Evolutionary conservation across 2,888 invertebrate species (phyloP).

Genomic region (Sphecodes monilicornis): DNA sequence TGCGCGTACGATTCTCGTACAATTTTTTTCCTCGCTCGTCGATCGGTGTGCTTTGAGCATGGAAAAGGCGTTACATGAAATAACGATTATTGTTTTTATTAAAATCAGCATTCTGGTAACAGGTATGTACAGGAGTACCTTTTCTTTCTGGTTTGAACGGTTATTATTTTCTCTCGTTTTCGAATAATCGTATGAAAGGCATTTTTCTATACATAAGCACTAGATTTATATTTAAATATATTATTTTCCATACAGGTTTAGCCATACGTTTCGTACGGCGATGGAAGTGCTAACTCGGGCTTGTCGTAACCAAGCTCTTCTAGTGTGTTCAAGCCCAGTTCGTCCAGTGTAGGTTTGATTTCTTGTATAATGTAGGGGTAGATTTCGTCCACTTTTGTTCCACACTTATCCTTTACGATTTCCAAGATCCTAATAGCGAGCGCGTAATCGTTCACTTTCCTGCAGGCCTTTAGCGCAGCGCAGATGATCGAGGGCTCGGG

Average conservation of each 20-base stretch:
- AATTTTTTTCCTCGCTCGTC: neutral
- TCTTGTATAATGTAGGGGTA: constrained; percentile 96
- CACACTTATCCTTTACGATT: constrained; percentile 95
- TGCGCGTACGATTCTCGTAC: neutral
- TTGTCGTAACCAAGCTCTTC: constrained; percentile 99
- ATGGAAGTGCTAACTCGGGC: constrained; percentile 95
- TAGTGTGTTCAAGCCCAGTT: constrained; percentile 96
- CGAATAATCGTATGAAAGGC: constrained; percentile 16
- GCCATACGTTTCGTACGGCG: constrained; percentile 89
- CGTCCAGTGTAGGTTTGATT: constrained; percentile 95
- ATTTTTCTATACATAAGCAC: constrained; percentile 61
- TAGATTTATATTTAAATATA: constrained; percentile 36
- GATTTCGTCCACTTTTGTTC: constrained; percentile 89
- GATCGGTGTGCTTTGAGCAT: neutral
- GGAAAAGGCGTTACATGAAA: constrained; percentile 12
- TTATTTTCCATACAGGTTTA: constrained; percentile 58
- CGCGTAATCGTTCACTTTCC: constrained; percentile 97
- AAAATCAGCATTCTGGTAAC: constrained; percentile 39
- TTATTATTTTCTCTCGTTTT: neutral
- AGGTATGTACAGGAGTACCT: constrained; percentile 46
- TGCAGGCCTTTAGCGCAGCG: constrained; percentile 95
- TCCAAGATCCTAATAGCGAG: constrained; percentile 97
- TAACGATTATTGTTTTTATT: constrained; percentile 59
- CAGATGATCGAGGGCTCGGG: constrained; percentile 96
- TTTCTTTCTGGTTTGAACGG: constrained; percentile 13